Base-by-base conservation (phyloP, 1,140 invertebrate species). In the Mylabris phalerata region DNA sequence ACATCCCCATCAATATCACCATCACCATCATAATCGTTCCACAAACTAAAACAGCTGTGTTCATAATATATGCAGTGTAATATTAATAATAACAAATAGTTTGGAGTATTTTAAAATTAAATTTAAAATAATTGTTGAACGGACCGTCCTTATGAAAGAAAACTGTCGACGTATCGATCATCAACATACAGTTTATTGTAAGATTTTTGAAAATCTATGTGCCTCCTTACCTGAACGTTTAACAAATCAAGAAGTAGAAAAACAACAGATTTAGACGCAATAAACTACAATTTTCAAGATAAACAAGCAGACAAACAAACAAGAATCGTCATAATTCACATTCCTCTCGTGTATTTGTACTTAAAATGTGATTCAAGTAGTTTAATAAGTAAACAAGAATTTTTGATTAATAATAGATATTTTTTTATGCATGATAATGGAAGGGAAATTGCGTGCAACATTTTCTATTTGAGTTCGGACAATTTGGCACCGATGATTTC, bases 301-400 rank as follows among this genome's bases (percentile, higher is more conserved):
- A 4, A 42, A 1, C 19, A 4, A 42, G 1, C 19, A 4, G 9
- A 42, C 10, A 7, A 7, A 7, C 5, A 42, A n/a, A n/a, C 5
- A 42, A 58, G 56, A 46, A 57, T 63, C 48, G 51, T 59, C 19
- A 2, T 2, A 19, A 19, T 19, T 19, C 52, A 56, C 48, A 67
- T 60, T 68, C 57, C 60, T 67, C 59, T 63, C 61, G 66, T 67
- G 60, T 66, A 65, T 60, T 60, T 65, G 55, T 67, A 65, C 65
- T 70, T 70, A 69, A 67, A 69, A 71, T 69, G 69, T 71, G 69
- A 71, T 71, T 71, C 69, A 68, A 64, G 50, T 70, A 70, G 32
- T 32, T 42, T 42, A 19, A 19, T 19, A n/a, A 42, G 68, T 48
- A 50, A 68, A 68, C 67, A 63, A 61, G 49, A 42, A 48, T 60